Base-by-base conservation (phyloP, 53 echinoderm and acorn worm species). In the Echinarachnius parma region DNA sequence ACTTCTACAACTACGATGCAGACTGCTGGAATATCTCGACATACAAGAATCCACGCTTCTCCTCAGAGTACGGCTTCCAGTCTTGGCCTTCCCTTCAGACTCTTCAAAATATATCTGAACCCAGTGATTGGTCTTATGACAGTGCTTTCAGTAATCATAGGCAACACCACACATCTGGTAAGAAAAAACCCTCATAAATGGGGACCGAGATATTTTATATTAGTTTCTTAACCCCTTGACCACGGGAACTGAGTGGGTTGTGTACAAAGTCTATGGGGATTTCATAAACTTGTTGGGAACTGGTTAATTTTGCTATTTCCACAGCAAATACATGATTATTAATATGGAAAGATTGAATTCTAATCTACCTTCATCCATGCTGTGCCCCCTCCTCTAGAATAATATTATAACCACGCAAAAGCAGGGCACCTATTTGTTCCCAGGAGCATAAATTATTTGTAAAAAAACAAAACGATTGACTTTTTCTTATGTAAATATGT, bases 41-140 rank as follows among this genome's bases (percentile, higher is more conserved):
- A n/a, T 87, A 74, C 22, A 83, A 77, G 24, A 90, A 80, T 35
- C 90, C 94, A 19, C 61, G 94, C 3, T 94, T 93, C 60, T 77
- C 94, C 15, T 90, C 89, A 16, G 94, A 94, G 77, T 94, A 90
- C 22, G 94, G 94, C 46, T 86, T 77, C 81, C 90, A 90, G 63
- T 90, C 90, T 15, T 87, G 86, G 90, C 86, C 94, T 4, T 94
- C 94, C 19, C 78, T 94, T 60, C 64, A 84, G 78, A 81, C 89
- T 5, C 42, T 94, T 23, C 36, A 57, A 36, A 49, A 27, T 44
- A 82, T 94, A 5, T 94, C 94, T 28, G 25, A 68, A 37, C 24
- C 77, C 14, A 55, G 47, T 1, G 94, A 90, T 44, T 90, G 94
- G 94, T 60, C 78, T 22, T 62, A 78, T 14, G 46, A 37, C 34